These are phyloP conservation scores for Rhagonycha lutea DNA, from an alignment of 2,888 invertebrate genomes.

Conservation along the genomic window DNA sequence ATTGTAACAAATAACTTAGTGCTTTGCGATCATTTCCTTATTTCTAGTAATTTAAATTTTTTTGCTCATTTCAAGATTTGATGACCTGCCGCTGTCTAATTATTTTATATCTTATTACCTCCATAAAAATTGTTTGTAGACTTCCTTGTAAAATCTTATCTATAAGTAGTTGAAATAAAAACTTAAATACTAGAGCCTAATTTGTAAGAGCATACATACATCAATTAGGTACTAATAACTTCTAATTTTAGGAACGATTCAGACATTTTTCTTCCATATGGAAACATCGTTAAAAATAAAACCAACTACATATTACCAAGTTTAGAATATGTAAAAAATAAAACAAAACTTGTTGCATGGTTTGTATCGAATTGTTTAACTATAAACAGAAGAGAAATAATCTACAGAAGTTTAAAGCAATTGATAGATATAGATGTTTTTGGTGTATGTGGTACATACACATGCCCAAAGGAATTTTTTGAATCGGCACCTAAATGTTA, in stretches of 20 bases:
- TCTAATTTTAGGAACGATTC: conserved; percentile 47
- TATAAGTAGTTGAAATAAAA: background rate
- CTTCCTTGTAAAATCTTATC: background rate
- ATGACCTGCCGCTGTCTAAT: background rate
- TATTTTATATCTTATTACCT: background rate
- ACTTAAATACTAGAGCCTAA: no score
- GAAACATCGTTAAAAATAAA: conserved; percentile 27
- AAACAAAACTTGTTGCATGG: conserved; percentile 61
- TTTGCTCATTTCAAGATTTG: background rate
- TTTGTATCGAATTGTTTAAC: conserved; percentile 61
- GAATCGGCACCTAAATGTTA: conserved; percentile 50
- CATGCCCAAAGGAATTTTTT: conserved; percentile 40
- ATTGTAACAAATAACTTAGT: background rate
- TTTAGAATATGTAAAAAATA: conserved; percentile 38
- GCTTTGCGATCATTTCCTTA: background rate
- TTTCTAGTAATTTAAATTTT: background rate
- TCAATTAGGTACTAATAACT: background rate
- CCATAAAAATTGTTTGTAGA: background rate
- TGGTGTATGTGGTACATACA: conserved; percentile 62
- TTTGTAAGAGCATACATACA: background rate
- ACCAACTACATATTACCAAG: conserved; percentile 35
- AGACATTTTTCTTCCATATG: conserved; percentile 53
- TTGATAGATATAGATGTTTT: conserved; percentile 65
- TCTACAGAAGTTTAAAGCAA: conserved; percentile 58
- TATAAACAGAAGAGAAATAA: conserved; percentile 53